Evolutionary conservation across 2,113 vertebrate genomes (phyloP), one percentile per base, ranked within the genome.

Genomic region (Myrmecobius fasciatus): DNA sequence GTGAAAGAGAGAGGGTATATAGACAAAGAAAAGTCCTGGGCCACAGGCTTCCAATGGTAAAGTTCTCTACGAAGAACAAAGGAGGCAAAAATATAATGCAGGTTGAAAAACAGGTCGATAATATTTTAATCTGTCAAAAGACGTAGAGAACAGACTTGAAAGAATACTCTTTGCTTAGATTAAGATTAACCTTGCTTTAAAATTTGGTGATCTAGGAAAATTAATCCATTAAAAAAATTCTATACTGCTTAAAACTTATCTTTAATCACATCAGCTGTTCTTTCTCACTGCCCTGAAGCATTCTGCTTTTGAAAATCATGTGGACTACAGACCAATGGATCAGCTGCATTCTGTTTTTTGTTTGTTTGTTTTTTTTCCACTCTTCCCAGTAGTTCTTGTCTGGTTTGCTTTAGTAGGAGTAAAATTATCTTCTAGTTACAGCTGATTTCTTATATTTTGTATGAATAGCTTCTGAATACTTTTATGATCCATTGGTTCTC

Each of bases 401-500:
- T 91, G 93, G 89, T 96, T 97, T 97, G 36, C 60, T 96, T 97
- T 94, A 90, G 90, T 92, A 95, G 56, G 94, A 92, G 46, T 92
- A 95, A 95, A 54, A 91, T 53, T 53, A 95, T 91, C 56, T 0
- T 51, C 52, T 89, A 52, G 91, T 95, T 31, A 53, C 89, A 93
- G 51, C 56, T 95, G 83, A 90, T 93, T 96, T 93, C 12, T 90
- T 93, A 95, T 94, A 91, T 96, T 54, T 94, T 92, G 54, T 95
- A 89, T 95, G 94, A 94, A 94, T 94, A 94, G 90, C 94, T 95
- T 95, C 89, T 97, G 88, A 93, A 52, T 94, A 56, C 90, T 97
- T 97, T 92, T 96, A 93, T 94, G 93, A 60, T 94, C 24, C 89
- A 83, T 94, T 96, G 52, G 89, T 95, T 93, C 91, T 95, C 51